Base-by-base conservation (phyloP, 1,140 invertebrate species). In the Antheraea pernyi region DNA sequence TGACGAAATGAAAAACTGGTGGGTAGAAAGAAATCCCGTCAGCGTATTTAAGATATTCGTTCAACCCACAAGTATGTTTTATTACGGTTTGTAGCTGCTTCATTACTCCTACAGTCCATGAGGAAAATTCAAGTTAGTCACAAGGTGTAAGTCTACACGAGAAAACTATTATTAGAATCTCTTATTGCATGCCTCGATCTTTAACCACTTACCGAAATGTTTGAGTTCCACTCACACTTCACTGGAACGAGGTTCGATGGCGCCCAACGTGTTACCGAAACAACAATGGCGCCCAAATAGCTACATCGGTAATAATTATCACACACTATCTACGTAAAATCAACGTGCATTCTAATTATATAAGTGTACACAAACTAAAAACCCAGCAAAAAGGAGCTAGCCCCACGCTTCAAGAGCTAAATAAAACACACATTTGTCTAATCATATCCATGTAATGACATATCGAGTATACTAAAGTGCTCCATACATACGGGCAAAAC, bases 371-470 rank as follows among this genome's bases (percentile, higher is more conserved):
- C 60, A 61, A 61, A 61, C 19, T 19, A 80, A 78, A 80, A 83
- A 79, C 86, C 86, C 85, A 81, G 77, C 81, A 75, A 74, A 30
- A 65, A 42, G 77, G 46, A 46, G 36, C 42, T 78, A 78, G 73
- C 70, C 80, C 81, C 79, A 73, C 76, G 70, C 74, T 68, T 70
- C 65, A 73, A 70, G 18, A 58, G 18, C 79, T 83, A 91, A 91
- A 91, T 91, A 90, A 91, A 89, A 90, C 89, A 91, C 86, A 89
- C 83, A 80, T 77, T 88, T 53, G 46, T 53, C 88, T 91, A 90
- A 87, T 87, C 85, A 84, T 91, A 88, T 85, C 80, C 78, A 90
- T 91, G 88, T 91, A 90, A 91, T 91, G 85, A 89, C 86, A 89
- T 85, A 68, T 82, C 79, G 60, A 30, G 79, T 85, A 88, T 80